Percentiles rank a stretch among this genome's conserved stretches.
These are phyloP conservation scores for Margarornis squamiger DNA, from an alignment of 2,797 vertebrate species.

Conservation along the genomic window DNA sequence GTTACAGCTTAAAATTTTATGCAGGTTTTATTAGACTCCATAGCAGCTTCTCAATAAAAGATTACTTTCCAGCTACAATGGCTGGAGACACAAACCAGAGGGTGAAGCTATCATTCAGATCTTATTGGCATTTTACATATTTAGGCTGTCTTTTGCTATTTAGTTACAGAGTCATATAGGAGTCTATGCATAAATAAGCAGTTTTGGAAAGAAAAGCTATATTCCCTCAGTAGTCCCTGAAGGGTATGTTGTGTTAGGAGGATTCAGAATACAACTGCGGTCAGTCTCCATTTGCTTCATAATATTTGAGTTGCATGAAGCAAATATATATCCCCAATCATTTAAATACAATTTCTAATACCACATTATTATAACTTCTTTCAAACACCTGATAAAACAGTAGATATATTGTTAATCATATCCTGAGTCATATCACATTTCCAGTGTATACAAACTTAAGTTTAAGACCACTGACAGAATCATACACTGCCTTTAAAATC, in stretches of 20 bases:
- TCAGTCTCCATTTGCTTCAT: not conserved
- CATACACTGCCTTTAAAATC: not conserved
- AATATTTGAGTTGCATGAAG: not conserved
- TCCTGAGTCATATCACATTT: not conserved
- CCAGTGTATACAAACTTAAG: not conserved
- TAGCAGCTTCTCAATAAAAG: slow-evolving; percentile 26
- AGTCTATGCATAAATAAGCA: not conserved
- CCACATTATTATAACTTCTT: not conserved
- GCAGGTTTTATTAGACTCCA: slow-evolving; percentile 32
- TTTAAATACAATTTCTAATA: not conserved
- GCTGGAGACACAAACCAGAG: not conserved
- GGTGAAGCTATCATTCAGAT: slow-evolving; percentile 11
- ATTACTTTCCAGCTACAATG: not conserved
- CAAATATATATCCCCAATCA: not conserved
- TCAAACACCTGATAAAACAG: not conserved
- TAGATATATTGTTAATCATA: not conserved
- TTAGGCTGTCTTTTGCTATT: not conserved
- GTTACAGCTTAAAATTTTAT: slow-evolving; percentile 48
- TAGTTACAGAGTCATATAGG: not conserved
- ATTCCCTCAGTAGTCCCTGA: not conserved
- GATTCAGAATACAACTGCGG: not conserved
- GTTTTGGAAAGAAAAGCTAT: not conserved
- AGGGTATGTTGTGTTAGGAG: not conserved
- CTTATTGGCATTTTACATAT: not conserved
- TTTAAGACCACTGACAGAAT: not conserved